Conservation (phyloP, 2,113 vertebrate species). For the Takifugu bimaculatus region DNA sequence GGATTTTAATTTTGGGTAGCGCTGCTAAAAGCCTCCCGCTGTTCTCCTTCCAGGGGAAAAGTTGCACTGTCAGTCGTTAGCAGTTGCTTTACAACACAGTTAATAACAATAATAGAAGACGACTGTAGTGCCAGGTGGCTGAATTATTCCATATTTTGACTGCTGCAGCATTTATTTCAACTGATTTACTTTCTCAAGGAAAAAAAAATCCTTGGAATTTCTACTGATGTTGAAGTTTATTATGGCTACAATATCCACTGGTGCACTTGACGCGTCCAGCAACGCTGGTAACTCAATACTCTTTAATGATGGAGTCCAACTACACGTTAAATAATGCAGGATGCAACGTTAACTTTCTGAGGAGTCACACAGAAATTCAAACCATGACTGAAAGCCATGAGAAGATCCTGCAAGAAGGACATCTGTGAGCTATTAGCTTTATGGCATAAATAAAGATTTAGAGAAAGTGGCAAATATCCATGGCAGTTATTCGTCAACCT, state of each 20-base stretch:
- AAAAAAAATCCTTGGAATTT: conserved; percentile 32
- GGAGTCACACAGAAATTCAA: conserved; percentile 49
- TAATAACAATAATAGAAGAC: conserved; percentile 1
- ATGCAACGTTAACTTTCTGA: conserved; percentile 33
- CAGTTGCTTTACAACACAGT: conserved; percentile 39
- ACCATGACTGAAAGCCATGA: conserved; percentile 38
- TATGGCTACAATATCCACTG: conserved; percentile 35
- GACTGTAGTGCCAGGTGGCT: conserved; percentile 44
- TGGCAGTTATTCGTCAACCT: background rate
- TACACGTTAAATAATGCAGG: conserved; percentile 36
- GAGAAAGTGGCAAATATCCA: background rate
- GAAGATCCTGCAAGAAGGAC: conserved; percentile 14
- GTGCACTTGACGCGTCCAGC: conserved; percentile 28
- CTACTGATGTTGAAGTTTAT: conserved; percentile 40
- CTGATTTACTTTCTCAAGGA: conserved; percentile 34
- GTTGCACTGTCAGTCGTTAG: conserved; percentile 49
- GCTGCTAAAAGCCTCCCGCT: conserved; percentile 63
- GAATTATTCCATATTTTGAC: conserved; percentile 50
- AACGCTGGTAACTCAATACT: conserved; percentile 43
- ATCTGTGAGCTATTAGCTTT: background rate
- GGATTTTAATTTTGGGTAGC: conserved; percentile 65
- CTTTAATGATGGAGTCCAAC: conserved; percentile 28
- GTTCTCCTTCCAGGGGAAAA: conserved; percentile 50
- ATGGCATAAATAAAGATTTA: background rate
- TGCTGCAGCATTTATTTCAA: conserved; percentile 30